Conservation (phyloP, 1,140 invertebrate genomes). For the Rhyzopertha dominica region DNA sequence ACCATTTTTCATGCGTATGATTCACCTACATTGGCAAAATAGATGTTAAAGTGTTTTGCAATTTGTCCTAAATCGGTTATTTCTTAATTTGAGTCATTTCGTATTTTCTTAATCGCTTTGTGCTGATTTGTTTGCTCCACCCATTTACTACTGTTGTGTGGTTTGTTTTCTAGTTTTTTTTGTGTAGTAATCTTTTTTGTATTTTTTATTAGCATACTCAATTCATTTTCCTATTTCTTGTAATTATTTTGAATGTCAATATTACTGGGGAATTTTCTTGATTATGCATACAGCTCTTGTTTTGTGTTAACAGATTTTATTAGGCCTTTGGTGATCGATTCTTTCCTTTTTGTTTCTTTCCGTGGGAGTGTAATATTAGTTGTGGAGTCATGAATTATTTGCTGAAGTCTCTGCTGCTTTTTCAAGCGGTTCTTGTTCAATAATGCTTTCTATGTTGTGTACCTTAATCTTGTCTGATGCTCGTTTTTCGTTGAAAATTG, state of each 20-base stretch:
- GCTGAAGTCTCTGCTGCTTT: slow-evolving; percentile 2
- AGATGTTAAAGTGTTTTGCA: too few species aligned
- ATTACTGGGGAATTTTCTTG: not conserved
- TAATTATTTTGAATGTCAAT: slow-evolving; percentile 2
- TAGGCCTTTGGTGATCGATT: slow-evolving; percentile 9
- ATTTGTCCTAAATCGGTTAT: too few species aligned
- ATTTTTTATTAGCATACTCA: not conserved
- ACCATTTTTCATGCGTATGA: too few species aligned
- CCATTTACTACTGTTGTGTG: too few species aligned
- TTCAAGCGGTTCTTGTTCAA: not conserved
- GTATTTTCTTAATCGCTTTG: too few species aligned
- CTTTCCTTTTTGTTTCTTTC: slow-evolving; percentile 8
- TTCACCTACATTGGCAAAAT: too few species aligned
- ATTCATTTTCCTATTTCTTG: not conserved
- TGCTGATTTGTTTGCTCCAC: too few species aligned
- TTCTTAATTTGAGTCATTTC: too few species aligned
- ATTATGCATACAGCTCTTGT: slow-evolving; percentile 3
- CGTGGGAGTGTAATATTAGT: not conserved
- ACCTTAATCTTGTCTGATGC: not conserved
- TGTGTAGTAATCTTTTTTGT: too few species aligned
- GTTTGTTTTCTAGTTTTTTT: too few species aligned
- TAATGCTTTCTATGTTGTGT: not conserved
- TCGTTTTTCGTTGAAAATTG: slow-evolving; percentile 1
- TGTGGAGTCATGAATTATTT: not conserved
- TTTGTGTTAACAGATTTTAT: slow-evolving; percentile 6